Evolutionary conservation across 1,140 invertebrate genomes (phyloP).

Genomic region (Monomorium pharaonis): DNA sequence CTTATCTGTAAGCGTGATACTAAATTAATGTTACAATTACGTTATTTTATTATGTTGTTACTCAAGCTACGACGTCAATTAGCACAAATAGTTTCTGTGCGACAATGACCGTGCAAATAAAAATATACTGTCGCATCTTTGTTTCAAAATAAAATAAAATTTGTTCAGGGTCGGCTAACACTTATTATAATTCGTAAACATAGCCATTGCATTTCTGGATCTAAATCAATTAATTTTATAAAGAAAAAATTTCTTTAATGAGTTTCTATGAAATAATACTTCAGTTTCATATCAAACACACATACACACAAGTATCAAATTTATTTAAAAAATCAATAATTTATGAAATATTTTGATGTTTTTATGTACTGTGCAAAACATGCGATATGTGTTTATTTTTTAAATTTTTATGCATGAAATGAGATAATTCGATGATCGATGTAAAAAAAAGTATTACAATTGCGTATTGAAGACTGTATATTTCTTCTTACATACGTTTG

Average conservation of each 20-base stretch:
- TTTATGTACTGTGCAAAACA: neutral
- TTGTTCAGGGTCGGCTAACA: too few relatives aligned
- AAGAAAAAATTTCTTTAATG: too few relatives aligned
- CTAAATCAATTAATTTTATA: too few relatives aligned
- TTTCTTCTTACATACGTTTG: neutral
- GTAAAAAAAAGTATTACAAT: neutral
- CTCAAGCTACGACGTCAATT: conserved; percentile 11
- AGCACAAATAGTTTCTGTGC: conserved; percentile 12
- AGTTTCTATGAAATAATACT: too few relatives aligned
- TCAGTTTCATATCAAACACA: too few relatives aligned
- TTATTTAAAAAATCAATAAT: too few relatives aligned
- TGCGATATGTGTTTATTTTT: neutral
- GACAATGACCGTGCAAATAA: neutral
- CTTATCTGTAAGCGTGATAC: neutral
- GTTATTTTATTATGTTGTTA: neutral
- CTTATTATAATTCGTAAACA: too few relatives aligned
- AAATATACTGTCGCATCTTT: neutral
- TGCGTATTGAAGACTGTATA: neutral
- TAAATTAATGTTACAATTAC: neutral
- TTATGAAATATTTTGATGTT: too few relatives aligned
- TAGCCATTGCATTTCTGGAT: too few relatives aligned
- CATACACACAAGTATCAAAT: too few relatives aligned
- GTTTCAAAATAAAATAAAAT: too few relatives aligned
- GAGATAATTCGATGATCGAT: neutral
- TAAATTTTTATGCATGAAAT: neutral